A percentile compares a stretch with the other conserved stretches of the same genome.
Evolutionary conservation across 2,797 vertebrate genomes (phyloP).

Genomic region (Falco novaeseelandiae): DNA sequence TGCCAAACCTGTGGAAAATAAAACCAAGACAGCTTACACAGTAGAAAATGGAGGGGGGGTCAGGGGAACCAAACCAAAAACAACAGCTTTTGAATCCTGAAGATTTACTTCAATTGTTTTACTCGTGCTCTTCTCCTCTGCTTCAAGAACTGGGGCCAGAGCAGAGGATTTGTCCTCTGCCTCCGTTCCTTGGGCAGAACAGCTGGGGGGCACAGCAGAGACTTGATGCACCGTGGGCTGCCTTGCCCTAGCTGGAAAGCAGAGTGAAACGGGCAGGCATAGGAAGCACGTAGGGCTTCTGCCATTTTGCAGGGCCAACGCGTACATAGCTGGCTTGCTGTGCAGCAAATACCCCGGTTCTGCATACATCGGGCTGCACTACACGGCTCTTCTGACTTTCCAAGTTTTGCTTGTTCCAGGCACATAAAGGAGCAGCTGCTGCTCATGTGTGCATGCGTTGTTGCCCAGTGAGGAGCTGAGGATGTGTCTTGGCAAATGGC

Average conservation of each 20-base stretch:
- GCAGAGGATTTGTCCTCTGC: background rate
- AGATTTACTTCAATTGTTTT: slow-evolving; percentile 16
- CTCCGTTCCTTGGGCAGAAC: background rate
- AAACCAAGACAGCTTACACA: background rate
- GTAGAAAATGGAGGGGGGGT: background rate
- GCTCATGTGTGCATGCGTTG: background rate
- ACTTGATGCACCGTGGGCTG: background rate
- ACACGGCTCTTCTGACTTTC: background rate
- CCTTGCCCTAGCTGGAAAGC: background rate
- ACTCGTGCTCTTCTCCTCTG: background rate
- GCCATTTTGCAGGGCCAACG: background rate
- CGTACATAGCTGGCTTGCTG: background rate
- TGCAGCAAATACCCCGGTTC: background rate
- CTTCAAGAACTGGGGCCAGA: background rate
- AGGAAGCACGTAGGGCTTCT: background rate
- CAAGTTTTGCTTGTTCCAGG: slow-evolving; percentile 53
- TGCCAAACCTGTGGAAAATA: slow-evolving; percentile 32
- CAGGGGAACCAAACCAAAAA: background rate
- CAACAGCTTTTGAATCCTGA: background rate
- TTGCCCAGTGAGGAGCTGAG: slow-evolving; percentile 40
- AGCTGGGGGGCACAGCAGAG: rapidly evolving
- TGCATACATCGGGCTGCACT: background rate
- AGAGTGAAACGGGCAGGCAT: background rate
- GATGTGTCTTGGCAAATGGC: slow-evolving; percentile 37
- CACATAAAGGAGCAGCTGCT: slow-evolving; percentile 64